phyloP scores from a whole-genome alignment of 64 coral and sea anemone genomes.

The Anthopleura sola region DNA sequence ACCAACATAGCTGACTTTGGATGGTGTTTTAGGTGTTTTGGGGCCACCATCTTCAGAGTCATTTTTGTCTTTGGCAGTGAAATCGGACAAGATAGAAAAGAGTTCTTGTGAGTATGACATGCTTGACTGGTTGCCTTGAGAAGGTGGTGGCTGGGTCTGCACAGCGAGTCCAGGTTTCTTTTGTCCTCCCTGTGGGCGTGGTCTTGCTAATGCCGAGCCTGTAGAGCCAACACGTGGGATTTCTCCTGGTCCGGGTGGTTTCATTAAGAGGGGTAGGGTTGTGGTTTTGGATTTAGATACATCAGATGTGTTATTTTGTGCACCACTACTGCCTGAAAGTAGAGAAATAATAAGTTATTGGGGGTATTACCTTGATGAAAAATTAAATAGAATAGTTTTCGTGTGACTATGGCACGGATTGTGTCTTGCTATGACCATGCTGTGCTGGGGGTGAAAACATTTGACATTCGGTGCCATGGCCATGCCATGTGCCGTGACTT shows the following conservation, averaged over 20 bases:
- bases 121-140: neutral
- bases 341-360: neutral
- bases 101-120: constrained; percentile 57
- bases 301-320: neutral
- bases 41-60: constrained; percentile 10
- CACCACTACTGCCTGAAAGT: neutral
- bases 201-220: constrained; percentile 44
- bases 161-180: constrained; percentile 8
- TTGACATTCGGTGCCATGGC: too few species aligned
- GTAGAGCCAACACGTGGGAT: constrained; percentile 25
- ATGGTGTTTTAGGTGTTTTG: constrained; percentile 20
- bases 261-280: constrained; percentile 21
- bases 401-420: too few species aligned
- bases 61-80: neutral
- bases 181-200: constrained; percentile 47
- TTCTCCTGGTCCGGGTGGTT: constrained; percentile 39
- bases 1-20: constrained; percentile 31
- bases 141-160: neutral
- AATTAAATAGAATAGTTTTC: too few species aligned
- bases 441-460: too few species aligned
- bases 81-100: constrained; percentile 32
- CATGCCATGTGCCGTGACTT: too few species aligned
- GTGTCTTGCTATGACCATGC: too few species aligned
- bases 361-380: too few species aligned
- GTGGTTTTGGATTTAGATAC: neutral